phyloP scores from a whole-genome alignment of 2,888 invertebrate genomes.

The Drosophila picticornis region DNA sequence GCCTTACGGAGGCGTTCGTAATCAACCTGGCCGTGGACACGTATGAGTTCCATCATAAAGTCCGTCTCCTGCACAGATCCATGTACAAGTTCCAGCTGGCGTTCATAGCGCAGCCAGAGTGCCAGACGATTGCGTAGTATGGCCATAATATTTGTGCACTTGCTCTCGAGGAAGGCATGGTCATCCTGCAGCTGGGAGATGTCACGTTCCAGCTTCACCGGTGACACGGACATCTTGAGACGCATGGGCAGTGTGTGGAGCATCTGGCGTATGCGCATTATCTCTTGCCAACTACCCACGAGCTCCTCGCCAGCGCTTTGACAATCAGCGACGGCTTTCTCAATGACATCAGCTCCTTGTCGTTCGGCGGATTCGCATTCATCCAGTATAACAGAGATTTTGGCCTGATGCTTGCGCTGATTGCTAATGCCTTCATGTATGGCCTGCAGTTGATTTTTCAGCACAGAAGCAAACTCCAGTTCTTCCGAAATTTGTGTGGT shows the following conservation, averaged over 20 bases:
- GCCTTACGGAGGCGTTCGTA: slow-evolving; percentile 93
- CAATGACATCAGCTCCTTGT: slow-evolving; percentile 91
- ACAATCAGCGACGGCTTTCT: slow-evolving; percentile 91
- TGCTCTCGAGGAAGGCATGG: slow-evolving; percentile 90
- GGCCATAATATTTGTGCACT: slow-evolving; percentile 89
- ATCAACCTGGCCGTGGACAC: slow-evolving; percentile 93
- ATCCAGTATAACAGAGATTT: slow-evolving; percentile 88
- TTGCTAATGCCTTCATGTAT: slow-evolving; percentile 90
- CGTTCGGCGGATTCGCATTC: slow-evolving; percentile 91
- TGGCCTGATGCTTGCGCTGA: slow-evolving; percentile 89
- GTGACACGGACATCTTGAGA: slow-evolving; percentile 91
- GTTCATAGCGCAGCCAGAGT: slow-evolving; percentile 92
- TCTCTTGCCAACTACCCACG: slow-evolving; percentile 91
- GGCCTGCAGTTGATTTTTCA: slow-evolving; percentile 91
- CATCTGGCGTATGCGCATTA: slow-evolving; percentile 90
- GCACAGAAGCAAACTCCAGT: slow-evolving; percentile 89
- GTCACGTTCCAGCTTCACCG: slow-evolving; percentile 91
- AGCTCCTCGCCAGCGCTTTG: slow-evolving; percentile 90
- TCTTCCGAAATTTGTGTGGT: slow-evolving; percentile 91
- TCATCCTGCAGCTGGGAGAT: slow-evolving; percentile 91
- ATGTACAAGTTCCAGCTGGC: slow-evolving; percentile 91
- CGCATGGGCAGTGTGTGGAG: slow-evolving; percentile 92
- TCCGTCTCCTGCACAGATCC: slow-evolving; percentile 94
- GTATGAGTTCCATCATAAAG: slow-evolving; percentile 94
- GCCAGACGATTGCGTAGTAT: slow-evolving; percentile 88